Base-by-base conservation (phyloP, 2,797 vertebrate species). In the Chloroceryle inda region DNA sequence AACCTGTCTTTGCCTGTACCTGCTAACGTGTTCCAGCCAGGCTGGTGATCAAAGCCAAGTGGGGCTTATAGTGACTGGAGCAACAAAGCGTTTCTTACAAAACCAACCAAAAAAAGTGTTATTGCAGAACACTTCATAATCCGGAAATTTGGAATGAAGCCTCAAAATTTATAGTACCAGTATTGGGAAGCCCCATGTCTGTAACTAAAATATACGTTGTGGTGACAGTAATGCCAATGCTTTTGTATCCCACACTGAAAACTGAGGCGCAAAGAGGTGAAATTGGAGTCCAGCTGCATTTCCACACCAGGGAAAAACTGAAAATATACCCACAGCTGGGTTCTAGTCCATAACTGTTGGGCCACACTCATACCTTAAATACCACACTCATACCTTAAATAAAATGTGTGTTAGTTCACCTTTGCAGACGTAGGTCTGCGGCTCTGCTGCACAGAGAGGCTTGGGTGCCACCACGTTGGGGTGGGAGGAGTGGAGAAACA, bases 41-140 rank as follows among this genome's bases (percentile, higher is more conserved):
- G 80, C 63, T 53, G 55, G 68, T 3, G 4, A 18, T 58, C 20
- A 7, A 20, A 68, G 58, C 85, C 76, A 58, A n/a, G 53, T 1
- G 0, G 29, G 64, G 64, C 72, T 85, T 76, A 24, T 1, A 3
- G 42, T 19, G 29, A 17, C 75, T 53, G 71, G 23, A 63, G 8
- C 26, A 5, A 77, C 68, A 77, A 53, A 67, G 75, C 85, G 17
- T 62, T 88, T 90, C 85, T 53, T 56, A 24, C 11, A 64, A 61
- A 71, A 24, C 21, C 21, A 15, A 37, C 20, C 6, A 64, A 56
- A 63, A n/a, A 24, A 21, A 18, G 8, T 6, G 9, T 72, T 83
- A 64, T 23, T 78, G 67, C 76, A 94, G 80, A 90, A 73, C 76
- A 22, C 69, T 94, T 91, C 26, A 18, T 68, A 61, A 90, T 67